Evolutionary conservation across 2,113 vertebrate genomes (phyloP), one percentile per base, ranked within the genome.

Genomic region (Thymallus thymallus): DNA sequence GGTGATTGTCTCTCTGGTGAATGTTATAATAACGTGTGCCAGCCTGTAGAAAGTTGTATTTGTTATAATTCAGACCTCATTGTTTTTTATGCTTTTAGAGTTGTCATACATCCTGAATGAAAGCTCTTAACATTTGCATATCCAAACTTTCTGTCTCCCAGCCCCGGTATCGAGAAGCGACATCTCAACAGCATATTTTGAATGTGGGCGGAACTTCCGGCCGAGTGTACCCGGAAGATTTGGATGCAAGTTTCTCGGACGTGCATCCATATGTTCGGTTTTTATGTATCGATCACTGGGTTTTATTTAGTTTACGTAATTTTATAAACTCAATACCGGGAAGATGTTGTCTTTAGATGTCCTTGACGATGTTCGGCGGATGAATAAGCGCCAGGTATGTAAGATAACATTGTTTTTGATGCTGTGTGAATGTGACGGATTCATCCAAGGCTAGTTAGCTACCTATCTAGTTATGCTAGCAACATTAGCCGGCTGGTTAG

Each of bases 341-440:
- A 51, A 30, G 71, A 98, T 98, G 96, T 82, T 98, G 71, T 96
- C 96, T 46, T 87, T 99, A 89, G 96, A 97, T 51, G 97, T 97
- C 76, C 84, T 99, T n/a, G 97, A 99, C 81, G 97, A 99, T 92
- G 97, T 99, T 48, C 94, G 97, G 92, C 94, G 97, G 76, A 98
- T 98, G 97, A 99, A 99, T 88, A 98, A 96, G 92, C 94, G 97
- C 80, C 97, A 98, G 97, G 97, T 97, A 85, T 69, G 90, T 88
- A 68, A 13, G 60, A 1, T 32, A 41, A 67, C 73, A 78, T 51
- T 51, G 48, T 51, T 41, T 41, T 41, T 51, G 16, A 5, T 51
- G 48, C 14, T 13, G 48, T 16, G 48, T 51, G 48, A 51, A 51
- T 51, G 48, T 16, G 48, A 18, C 48, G 12, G 48, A 51, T 51